Conservation (phyloP, 2,797 vertebrate genomes). For the Leptatherina wallacei region DNA sequence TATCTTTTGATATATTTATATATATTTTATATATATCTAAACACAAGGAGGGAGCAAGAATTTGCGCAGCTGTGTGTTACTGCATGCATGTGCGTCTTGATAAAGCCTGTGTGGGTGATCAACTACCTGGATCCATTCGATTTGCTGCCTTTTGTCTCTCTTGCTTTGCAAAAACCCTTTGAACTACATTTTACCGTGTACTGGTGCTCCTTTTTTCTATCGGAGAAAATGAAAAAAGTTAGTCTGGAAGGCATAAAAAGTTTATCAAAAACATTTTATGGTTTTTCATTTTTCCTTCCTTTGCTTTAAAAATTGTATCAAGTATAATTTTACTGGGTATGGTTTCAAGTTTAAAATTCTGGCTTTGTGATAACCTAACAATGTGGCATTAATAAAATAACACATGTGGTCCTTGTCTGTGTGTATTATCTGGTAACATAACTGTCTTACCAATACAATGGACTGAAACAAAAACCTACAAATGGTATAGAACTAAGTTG, state of each 20-base stretch:
- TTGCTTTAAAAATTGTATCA: no score
- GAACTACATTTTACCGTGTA: neutral
- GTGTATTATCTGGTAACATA: neutral
- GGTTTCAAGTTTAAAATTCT: neutral
- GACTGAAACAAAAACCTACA: neutral
- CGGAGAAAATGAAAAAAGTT: neutral
- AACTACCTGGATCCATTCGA: neutral
- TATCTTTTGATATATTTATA: neutral
- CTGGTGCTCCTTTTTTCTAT: neutral
- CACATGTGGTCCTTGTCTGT: neutral
- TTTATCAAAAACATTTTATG: neutral
- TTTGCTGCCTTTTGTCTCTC: neutral
- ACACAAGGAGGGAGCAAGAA: neutral
- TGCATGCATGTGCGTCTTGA: neutral
- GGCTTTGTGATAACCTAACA: neutral
- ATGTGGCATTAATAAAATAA: neutral
- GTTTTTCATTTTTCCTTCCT: neutral
- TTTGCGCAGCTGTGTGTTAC: neutral
- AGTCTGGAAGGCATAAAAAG: conserved; percentile 1
- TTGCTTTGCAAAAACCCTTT: neutral
- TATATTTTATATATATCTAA: neutral
- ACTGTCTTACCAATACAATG: neutral
- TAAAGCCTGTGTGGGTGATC: neutral
- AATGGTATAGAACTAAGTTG: no score
- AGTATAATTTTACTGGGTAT: neutral